phyloP scores from a whole-genome alignment of 2,113 vertebrate genomes.

The Casuarius casuarius region DNA sequence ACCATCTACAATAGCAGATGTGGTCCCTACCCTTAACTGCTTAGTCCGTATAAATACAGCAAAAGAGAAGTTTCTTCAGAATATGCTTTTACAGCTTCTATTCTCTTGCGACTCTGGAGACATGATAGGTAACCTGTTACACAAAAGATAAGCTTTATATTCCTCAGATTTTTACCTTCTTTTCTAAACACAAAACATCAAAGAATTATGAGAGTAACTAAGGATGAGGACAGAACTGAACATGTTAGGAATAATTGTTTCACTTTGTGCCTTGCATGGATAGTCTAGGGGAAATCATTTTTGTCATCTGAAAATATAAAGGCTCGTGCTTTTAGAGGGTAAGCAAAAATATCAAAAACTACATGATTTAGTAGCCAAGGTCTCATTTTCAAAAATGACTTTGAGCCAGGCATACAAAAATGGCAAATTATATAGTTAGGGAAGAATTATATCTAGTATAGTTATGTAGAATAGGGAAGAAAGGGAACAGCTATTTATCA shows the following conservation, averaged over 20 bases:
- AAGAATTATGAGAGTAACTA: background rate
- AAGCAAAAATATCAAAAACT: background rate
- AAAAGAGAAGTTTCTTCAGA: background rate
- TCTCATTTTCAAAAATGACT: background rate
- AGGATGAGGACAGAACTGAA: background rate
- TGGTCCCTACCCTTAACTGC: background rate
- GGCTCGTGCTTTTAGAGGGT: background rate
- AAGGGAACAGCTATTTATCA: background rate
- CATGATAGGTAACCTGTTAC: background rate
- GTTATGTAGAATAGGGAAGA: background rate
- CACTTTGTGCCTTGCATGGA: rapidly evolving
- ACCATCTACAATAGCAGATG: background rate
- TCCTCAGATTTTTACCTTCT: background rate
- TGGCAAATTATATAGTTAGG: background rate
- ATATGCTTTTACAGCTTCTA: background rate
- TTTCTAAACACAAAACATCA: background rate
- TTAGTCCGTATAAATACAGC: background rate
- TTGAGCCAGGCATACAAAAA: background rate
- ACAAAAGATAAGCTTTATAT: background rate
- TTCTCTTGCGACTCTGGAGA: background rate
- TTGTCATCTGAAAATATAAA: background rate
- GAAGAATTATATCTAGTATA: too few species aligned
- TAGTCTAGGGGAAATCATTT: background rate
- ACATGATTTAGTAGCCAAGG: background rate
- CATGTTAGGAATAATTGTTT: background rate